Base-by-base conservation (phyloP, 1,140 invertebrate genomes). In the Panagrolaimus sp. region DNA sequence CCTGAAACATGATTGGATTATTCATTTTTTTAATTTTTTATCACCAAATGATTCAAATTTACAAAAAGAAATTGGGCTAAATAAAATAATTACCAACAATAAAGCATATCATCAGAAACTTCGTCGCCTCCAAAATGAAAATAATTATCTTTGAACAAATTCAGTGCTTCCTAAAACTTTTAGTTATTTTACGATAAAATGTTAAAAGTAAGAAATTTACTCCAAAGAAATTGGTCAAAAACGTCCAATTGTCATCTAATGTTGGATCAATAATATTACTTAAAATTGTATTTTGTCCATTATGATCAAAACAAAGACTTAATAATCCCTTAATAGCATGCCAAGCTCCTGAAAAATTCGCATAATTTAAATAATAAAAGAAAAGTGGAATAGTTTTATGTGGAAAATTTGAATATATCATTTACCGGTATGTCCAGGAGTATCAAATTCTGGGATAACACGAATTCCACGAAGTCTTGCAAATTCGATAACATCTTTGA, bases 41-140 rank as follows among this genome's bases (percentile, higher is more conserved):
- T 2, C 7, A 38, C n/a, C n/a, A n/a, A n/a, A n/a, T n/a, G 7
- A 38, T 38, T 38, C 7, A 38, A 38, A 38, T 38, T 38, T 38
- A 7, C 31, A 38, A 4, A 38, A 38, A 38, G 2, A 4, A 38
- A 38, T 38, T 4, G 2, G 31, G 2, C 31, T 38, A 4, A 38
- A 2, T 38, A 7, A 4, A 38, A 38, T 7, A 67, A 31, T 64
- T 53, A 63, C 65, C 69, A 84, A 78, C 25, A 82, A 31, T 48
- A 31, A 31, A 43, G 71, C 78, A 20, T 81, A 64, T 72, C 62
- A 23, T 46, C 27, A 7, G 44, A 51, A 81, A 96, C 92, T 86
- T 96, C 93, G 83, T 96, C 92, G 0, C 92, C 92, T 16, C 93
- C 93, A 0, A 93, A 80, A 84, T 93, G 91, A 25, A 92, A 77